Conservation (phyloP, 1,140 invertebrate genomes). For the Plodia interpunctella region DNA sequence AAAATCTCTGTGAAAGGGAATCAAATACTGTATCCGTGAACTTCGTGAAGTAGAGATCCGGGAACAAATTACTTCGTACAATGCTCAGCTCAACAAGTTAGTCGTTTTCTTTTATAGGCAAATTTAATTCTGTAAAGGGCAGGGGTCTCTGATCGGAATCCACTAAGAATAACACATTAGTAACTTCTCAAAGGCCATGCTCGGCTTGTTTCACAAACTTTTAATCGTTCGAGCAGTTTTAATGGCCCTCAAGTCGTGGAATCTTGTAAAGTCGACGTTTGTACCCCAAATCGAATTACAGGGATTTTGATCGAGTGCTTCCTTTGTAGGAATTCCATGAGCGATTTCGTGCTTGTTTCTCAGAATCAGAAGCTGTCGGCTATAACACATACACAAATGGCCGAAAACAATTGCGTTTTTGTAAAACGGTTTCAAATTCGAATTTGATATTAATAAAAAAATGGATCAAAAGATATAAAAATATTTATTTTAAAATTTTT, state of each 20-base stretch:
- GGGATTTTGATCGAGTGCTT: background rate
- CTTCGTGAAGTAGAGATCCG: too few relatives aligned
- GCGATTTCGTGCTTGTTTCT: background rate
- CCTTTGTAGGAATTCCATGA: background rate
- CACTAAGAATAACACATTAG: constrained; percentile 20
- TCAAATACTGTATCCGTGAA: too few relatives aligned
- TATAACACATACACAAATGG: too few relatives aligned
- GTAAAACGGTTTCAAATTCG: too few relatives aligned
- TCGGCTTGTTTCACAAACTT: constrained; percentile 10
- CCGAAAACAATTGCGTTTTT: too few relatives aligned
- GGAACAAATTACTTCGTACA: too few relatives aligned
- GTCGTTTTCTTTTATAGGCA: too few relatives aligned
- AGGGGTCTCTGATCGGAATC: constrained; percentile 22
- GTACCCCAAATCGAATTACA: background rate
- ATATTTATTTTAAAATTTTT: too few relatives aligned
- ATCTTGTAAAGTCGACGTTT: background rate
- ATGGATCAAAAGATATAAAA: too few relatives aligned
- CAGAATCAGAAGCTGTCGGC: background rate
- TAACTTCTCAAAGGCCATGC: constrained; percentile 23
- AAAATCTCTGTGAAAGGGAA: too few relatives aligned
- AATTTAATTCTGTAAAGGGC: background rate
- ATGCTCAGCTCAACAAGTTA: too few relatives aligned
- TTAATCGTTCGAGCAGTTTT: constrained; percentile 18
- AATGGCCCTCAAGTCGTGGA: constrained; percentile 11
- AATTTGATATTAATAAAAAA: too few relatives aligned